Percentiles rank a stretch among this genome's conserved stretches.
These are phyloP conservation scores for Bufo gargarizans DNA, from an alignment of 2,113 vertebrate species.

Conservation along the genomic window DNA sequence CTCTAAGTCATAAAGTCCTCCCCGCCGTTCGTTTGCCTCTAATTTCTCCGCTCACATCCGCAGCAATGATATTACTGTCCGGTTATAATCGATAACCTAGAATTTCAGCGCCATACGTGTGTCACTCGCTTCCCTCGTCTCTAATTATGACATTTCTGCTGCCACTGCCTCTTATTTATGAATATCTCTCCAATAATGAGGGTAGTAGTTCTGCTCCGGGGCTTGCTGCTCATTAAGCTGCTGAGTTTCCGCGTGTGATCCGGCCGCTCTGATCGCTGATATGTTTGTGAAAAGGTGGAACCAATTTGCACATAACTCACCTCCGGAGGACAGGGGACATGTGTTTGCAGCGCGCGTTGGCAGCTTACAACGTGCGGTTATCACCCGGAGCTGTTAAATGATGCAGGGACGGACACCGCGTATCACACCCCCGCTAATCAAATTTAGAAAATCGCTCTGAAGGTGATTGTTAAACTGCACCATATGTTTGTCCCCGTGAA, in stretches of 20 bases:
- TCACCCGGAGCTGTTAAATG: constrained; percentile 54
- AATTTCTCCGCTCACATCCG: no score
- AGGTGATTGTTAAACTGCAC: constrained; percentile 28
- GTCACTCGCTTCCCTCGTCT: neutral
- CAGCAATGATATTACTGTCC: no score
- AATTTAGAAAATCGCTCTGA: constrained; percentile 32
- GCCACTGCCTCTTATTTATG: neutral
- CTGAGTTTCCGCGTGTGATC: neutral
- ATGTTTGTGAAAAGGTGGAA: constrained; percentile 41
- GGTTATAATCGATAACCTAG: no score
- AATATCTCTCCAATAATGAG: neutral
- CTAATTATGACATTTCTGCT: neutral
- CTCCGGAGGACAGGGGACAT: constrained; percentile 22
- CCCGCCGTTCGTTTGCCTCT: no score
- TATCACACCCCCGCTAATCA: constrained; percentile 44
- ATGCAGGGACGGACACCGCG: constrained; percentile 35
- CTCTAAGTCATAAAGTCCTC: no score
- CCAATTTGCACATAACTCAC: constrained; percentile 54
- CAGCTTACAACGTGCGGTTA: constrained; percentile 46
- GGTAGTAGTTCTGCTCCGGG: neutral
- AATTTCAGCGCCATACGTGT: neutral
- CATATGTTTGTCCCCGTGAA: constrained; percentile 43
- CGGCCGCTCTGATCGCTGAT: neutral
- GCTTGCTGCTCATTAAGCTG: constrained; percentile 12
- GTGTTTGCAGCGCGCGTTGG: constrained; percentile 53